Evolutionary conservation across 2,888 invertebrate genomes (phyloP).

Genomic region (Meiosimyza decipiens): DNA sequence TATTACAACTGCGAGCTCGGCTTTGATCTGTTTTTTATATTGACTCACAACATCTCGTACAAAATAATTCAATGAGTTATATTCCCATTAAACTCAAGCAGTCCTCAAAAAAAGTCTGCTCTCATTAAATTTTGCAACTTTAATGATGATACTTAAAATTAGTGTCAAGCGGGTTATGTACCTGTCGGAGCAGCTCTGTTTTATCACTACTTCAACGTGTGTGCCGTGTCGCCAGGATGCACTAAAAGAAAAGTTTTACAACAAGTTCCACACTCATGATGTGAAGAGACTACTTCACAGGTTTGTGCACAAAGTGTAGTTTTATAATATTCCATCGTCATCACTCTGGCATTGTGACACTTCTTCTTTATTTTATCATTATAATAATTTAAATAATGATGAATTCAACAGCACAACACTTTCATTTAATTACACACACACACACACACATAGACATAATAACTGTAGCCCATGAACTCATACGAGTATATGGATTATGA

Average conservation of each 20-base stretch:
- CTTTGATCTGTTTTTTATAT: no score
- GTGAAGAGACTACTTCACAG: background rate
- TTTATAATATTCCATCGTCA: background rate
- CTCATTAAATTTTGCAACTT: slow-evolving; percentile 19
- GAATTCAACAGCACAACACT: slow-evolving; percentile 18
- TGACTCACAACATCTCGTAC: no score
- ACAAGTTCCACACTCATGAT: background rate
- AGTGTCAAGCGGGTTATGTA: slow-evolving; percentile 19
- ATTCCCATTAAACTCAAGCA: background rate
- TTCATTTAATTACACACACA: slow-evolving; percentile 1
- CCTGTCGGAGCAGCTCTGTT: background rate
- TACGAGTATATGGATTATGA: background rate
- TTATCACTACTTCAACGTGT: no score
- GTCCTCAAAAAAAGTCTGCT: background rate
- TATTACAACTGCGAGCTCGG: no score
- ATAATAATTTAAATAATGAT: slow-evolving; percentile 28
- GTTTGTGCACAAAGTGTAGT: background rate
- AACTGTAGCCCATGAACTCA: background rate
- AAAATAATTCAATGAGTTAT: no score
- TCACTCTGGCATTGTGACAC: background rate
- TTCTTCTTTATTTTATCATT: slow-evolving; percentile 10
- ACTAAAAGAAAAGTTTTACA: no score
- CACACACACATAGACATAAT: slow-evolving; percentile 1
- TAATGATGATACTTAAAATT: slow-evolving; percentile 27
- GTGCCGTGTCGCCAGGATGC: no score